A percentile compares a stretch with the other conserved stretches of the same genome.
Conservation (phyloP, 2,113 vertebrate genomes). For the Oreochromis spilurus region DNA sequence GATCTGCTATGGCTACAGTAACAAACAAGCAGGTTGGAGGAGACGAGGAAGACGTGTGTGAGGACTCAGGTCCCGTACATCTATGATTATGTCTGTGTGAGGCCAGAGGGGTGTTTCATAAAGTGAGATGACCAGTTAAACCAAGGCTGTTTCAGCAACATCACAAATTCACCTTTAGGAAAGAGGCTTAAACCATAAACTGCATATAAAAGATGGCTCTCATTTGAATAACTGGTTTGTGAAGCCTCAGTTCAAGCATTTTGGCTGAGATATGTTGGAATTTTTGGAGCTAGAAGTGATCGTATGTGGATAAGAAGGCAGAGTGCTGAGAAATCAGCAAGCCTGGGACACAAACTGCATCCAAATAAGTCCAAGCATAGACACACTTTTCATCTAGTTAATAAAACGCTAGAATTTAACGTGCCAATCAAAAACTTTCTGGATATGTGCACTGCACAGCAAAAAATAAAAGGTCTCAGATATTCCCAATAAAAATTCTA, state of each 20-base stretch:
- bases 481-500: background rate
- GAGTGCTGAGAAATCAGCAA: background rate
- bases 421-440: background rate
- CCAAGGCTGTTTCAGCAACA: background rate
- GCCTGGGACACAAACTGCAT: background rate
- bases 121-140: background rate
- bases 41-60: slow-evolving; percentile 59
- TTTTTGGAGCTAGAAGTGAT: background rate
- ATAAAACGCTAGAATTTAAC: background rate
- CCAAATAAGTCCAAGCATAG: background rate
- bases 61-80: slow-evolving; percentile 8
- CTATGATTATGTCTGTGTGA: slow-evolving; percentile 5
- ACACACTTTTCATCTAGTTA: background rate
- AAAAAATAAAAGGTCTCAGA: background rate
- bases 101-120: slow-evolving; percentile 1
- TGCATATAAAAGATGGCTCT: background rate
- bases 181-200: background rate
- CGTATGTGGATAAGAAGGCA: background rate
- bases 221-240: background rate
- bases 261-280: background rate
- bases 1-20: slow-evolving; percentile 34
- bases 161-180: background rate
- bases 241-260: background rate
- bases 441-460: background rate
- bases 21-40: slow-evolving; percentile 30